phyloP scores from a whole-genome alignment of 2,113 vertebrate genomes.

The Vicugna pacos region DNA sequence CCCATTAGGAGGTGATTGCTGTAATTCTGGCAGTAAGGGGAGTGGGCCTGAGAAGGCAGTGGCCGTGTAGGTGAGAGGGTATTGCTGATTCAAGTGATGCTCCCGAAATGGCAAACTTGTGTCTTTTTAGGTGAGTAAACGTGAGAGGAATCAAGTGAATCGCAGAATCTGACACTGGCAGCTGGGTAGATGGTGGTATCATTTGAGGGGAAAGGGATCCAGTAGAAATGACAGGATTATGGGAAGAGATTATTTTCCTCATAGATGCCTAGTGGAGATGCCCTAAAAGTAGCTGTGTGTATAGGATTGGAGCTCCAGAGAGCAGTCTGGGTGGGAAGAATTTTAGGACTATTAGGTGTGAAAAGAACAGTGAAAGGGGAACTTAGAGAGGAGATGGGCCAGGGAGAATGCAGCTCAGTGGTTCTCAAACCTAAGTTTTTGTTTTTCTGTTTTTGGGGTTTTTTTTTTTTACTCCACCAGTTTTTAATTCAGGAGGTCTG shows the following conservation, averaged over 20 bases:
- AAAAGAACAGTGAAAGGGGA: background rate
- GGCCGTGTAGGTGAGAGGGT: background rate
- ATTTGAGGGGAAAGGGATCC: background rate
- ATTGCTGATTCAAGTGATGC: background rate
- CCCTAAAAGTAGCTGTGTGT: background rate
- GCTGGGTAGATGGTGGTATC: too few species aligned
- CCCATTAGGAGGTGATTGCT: background rate
- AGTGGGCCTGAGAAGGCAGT: background rate
- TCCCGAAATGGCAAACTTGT: background rate
- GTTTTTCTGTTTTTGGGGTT: too few species aligned
- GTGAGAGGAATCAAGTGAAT: background rate
- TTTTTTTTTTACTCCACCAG: background rate
- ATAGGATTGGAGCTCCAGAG: background rate
- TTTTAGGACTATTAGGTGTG: background rate
- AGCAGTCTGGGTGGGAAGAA: background rate
- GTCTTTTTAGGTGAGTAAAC: background rate
- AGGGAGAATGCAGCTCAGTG: background rate
- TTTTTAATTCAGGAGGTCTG: background rate
- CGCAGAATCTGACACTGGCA: background rate
- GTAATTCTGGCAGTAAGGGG: background rate
- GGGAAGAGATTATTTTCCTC: background rate
- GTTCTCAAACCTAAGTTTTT: background rate
- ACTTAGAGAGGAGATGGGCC: background rate
- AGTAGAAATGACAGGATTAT: background rate
- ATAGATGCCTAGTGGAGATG: background rate